These are phyloP conservation scores for Arbacia lixula DNA, from an alignment of 53 echinoderm and acorn worm genomes.

Conservation along the genomic window DNA sequence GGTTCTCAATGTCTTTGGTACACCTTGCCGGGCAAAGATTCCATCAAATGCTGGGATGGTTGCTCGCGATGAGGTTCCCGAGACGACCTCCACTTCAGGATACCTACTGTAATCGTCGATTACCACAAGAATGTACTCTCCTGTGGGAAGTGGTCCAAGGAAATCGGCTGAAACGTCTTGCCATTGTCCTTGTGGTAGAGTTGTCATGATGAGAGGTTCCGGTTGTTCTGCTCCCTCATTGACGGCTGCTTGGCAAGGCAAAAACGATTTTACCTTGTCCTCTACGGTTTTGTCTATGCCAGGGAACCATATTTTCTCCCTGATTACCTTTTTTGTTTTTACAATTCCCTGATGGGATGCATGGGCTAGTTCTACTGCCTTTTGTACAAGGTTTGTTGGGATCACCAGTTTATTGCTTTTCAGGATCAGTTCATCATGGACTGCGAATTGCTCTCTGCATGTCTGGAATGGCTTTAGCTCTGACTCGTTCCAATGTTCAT, in stretches of 20 bases:
- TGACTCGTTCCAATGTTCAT: slow-evolving; percentile 31
- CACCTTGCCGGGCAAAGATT: slow-evolving; percentile 61
- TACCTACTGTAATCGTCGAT: slow-evolving; percentile 46
- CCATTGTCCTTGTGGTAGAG: slow-evolving; percentile 37
- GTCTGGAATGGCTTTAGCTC: slow-evolving; percentile 8
- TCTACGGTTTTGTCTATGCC: slow-evolving; percentile 17
- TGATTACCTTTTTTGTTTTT: slow-evolving; percentile 54
- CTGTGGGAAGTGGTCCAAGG: slow-evolving; percentile 39
- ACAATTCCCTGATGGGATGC: slow-evolving; percentile 61
- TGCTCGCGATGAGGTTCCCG: slow-evolving; percentile 59
- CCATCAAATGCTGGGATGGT: slow-evolving; percentile 57
- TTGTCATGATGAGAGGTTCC: slow-evolving; percentile 52
- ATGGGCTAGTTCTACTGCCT: slow-evolving; percentile 59
- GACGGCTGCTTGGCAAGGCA: slow-evolving; percentile 38
- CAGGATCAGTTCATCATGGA: slow-evolving; percentile 48
- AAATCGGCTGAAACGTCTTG: slow-evolving; percentile 58
- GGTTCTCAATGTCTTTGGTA: slow-evolving; percentile 43
- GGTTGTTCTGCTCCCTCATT: slow-evolving; percentile 17
- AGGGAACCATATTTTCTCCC: slow-evolving; percentile 58
- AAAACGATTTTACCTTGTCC: slow-evolving; percentile 23
- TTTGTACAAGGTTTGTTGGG: slow-evolving; percentile 26
- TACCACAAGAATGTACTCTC: slow-evolving; percentile 34
- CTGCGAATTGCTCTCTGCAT: slow-evolving; percentile 49
- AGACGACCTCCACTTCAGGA: slow-evolving; percentile 31
- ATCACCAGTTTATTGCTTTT: slow-evolving; percentile 48